Conservation (phyloP, 2,797 vertebrate species). For the Falco peregrinus region DNA sequence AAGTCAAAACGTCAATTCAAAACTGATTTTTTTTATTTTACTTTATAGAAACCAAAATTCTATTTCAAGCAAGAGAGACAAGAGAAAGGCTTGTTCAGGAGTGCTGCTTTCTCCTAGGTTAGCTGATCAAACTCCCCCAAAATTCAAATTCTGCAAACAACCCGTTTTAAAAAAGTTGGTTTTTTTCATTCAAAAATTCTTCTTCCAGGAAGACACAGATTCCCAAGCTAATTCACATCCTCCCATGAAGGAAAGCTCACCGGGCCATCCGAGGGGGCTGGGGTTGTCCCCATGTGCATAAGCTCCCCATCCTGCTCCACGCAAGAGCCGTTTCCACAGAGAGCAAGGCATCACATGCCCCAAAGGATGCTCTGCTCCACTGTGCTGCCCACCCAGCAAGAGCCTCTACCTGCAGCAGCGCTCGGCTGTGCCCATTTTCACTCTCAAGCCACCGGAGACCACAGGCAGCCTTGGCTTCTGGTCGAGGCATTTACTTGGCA, state of each 20-base stretch:
- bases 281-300: rapidly evolving
- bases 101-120: neutral
- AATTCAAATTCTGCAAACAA: neutral
- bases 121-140: neutral
- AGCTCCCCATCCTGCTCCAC: rapidly evolving
- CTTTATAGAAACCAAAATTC: neutral
- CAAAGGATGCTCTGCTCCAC: rapidly evolving
- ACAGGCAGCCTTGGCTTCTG: rapidly evolving
- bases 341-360: neutral
- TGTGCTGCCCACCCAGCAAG: neutral
- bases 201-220: neutral
- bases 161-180: neutral
- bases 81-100: neutral
- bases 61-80: neutral
- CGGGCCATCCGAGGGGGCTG: rapidly evolving
- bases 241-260: neutral
- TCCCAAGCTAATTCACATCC: neutral
- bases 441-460: neutral
- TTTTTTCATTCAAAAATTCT: neutral
- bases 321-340: neutral
- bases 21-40: neutral
- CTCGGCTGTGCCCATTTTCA: neutral
- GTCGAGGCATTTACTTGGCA: neutral
- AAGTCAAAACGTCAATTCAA: conserved; percentile 37
- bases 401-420: neutral